A percentile compares a stretch with the other conserved stretches of the same genome.
Evolutionary conservation across 2,797 vertebrate genomes (phyloP).

Genomic region (Yasuhikotakia modesta): DNA sequence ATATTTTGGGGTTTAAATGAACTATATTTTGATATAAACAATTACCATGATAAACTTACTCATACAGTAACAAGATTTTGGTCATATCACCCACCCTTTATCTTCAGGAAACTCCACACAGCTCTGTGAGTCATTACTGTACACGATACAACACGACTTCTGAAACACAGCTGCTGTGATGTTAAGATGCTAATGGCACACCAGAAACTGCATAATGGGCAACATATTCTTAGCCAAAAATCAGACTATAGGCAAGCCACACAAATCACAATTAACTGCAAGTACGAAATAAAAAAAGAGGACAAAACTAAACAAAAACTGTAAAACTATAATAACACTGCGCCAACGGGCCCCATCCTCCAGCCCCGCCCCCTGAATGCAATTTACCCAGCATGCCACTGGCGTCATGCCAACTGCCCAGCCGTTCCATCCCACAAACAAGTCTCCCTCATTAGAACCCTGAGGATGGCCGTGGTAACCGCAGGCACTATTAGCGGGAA

Average conservation of each 20-base stretch:
- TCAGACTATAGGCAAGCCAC: background rate
- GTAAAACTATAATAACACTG: background rate
- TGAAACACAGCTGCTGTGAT: background rate
- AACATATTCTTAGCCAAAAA: background rate
- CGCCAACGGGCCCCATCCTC: slow-evolving; percentile 56
- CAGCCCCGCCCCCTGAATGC: slow-evolving; percentile 47
- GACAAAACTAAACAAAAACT: background rate
- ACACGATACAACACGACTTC: background rate
- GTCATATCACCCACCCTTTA: background rate
- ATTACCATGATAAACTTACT: background rate
- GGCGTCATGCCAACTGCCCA: slow-evolving; percentile 64
- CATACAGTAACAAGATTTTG: background rate
- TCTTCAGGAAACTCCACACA: background rate
- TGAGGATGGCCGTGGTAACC: slow-evolving; percentile 31
- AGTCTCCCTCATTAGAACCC: slow-evolving; percentile 42
- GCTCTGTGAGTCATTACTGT: background rate
- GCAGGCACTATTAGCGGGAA: slow-evolving; percentile 37
- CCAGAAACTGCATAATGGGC: background rate
- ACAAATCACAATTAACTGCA: background rate
- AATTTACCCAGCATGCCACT: slow-evolving; percentile 52
- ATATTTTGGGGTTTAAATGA: no score
- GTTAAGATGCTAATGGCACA: background rate
- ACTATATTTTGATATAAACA: no score
- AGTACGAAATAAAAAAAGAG: background rate
- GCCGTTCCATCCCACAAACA: slow-evolving; percentile 30